These are phyloP conservation scores for Isaurus tuberculatus DNA, from an alignment of 92 coral and sea anemone species.

Conservation along the genomic window DNA sequence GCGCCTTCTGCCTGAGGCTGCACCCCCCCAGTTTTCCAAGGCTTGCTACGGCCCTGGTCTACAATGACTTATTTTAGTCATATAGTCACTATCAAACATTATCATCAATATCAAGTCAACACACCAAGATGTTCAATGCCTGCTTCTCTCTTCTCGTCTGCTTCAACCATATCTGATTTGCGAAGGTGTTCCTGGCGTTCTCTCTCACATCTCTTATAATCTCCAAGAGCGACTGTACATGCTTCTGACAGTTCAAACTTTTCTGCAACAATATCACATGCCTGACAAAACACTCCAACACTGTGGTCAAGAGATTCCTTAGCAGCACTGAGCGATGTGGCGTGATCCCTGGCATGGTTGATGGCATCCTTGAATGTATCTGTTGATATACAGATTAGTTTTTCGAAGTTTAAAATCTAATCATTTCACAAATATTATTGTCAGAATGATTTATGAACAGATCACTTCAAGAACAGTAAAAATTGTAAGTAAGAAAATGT, in stretches of 20 bases:
- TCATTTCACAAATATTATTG: too few relatives aligned
- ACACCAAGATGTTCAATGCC: constrained; percentile 67
- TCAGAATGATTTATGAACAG: too few relatives aligned
- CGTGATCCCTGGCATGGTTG: constrained; percentile 68
- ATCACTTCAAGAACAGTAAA: too few relatives aligned
- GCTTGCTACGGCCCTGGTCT: too few relatives aligned
- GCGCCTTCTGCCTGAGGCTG: too few relatives aligned
- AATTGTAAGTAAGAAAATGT: too few relatives aligned
- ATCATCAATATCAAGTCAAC: background rate
- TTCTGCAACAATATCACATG: constrained; percentile 82
- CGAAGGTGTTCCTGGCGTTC: constrained; percentile 75
- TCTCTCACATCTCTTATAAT: constrained; percentile 80
- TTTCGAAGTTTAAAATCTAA: too few relatives aligned
- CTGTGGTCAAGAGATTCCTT: constrained; percentile 74
- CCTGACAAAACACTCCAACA: constrained; percentile 59
- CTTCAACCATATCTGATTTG: constrained; percentile 69
- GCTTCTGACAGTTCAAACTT: constrained; percentile 79
- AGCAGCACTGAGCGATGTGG: constrained; percentile 81
- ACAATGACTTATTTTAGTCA: too few relatives aligned
- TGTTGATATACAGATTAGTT: constrained; percentile 7
- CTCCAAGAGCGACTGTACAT: constrained; percentile 68
- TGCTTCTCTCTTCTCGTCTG: constrained; percentile 73
- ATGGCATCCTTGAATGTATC: constrained; percentile 65
- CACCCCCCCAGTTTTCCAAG: too few relatives aligned
- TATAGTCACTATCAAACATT: too few relatives aligned